Percentiles rank a stretch among this genome's conserved stretches.
Evolutionary conservation across 1,140 invertebrate species (phyloP).

Genomic region (Drosophila bifasciata): DNA sequence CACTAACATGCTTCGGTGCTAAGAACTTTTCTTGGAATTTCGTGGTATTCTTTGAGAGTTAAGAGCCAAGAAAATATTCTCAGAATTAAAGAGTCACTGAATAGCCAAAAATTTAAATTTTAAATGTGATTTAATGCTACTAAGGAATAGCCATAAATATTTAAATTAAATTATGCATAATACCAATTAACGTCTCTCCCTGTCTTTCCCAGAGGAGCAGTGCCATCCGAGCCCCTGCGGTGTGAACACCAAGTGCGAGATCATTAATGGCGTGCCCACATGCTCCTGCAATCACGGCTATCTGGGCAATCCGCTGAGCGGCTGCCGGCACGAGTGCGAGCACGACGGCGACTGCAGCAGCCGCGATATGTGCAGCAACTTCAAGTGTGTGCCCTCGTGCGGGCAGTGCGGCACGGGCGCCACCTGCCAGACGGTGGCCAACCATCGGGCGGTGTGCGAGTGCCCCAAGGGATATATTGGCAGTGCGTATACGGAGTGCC

Average conservation of each 20-base stretch:
- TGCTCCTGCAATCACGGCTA: constrained; percentile 91
- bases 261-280: constrained; percentile 89
- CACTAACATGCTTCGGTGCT: not conserved
- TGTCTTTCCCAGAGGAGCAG: constrained; percentile 87
- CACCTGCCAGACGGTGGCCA: constrained; percentile 89
- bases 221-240: constrained; percentile 93
- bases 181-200: no score
- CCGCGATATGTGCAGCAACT: constrained; percentile 90
- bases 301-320: constrained; percentile 88
- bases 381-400: constrained; percentile 92
- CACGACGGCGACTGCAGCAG: constrained; percentile 89
- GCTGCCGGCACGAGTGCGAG: constrained; percentile 90
- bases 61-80: not conserved
- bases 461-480: constrained; percentile 92
- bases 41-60: not conserved
- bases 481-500: constrained; percentile 89
- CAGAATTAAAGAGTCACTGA: no score
- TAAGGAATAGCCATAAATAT: no score
- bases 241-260: constrained; percentile 91
- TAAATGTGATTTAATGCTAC: no score
- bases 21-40: not conserved
- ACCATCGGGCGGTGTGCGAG: constrained; percentile 91
- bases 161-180: no score
- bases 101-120: no score
- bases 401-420: constrained; percentile 91